These are phyloP conservation scores for Coboldia fuscipes DNA, from an alignment of 1,140 invertebrate species.

Conservation along the genomic window DNA sequence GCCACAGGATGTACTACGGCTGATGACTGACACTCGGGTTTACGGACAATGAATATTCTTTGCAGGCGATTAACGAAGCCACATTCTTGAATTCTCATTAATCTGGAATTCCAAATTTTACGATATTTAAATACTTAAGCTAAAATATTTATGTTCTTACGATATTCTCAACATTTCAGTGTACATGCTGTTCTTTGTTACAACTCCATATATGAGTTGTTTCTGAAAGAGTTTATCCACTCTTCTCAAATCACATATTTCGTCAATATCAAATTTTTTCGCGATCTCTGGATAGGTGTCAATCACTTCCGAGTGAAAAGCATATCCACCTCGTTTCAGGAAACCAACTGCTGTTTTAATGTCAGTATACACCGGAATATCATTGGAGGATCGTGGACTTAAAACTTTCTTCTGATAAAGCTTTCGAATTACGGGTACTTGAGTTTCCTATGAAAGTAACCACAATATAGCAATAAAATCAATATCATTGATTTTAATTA, in stretches of 20 bases:
- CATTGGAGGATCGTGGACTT: conserved; percentile 6
- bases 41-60: too few relatives aligned
- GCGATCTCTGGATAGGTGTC: conserved; percentile 17
- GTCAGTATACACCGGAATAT: conserved; percentile 11
- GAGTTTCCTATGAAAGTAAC: neutral
- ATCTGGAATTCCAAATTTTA: too few relatives aligned
- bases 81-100: too few relatives aligned
- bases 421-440: conserved; percentile 3
- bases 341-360: conserved; percentile 15
- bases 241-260: conserved; percentile 15
- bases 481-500: neutral
- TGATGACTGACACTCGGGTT: too few relatives aligned
- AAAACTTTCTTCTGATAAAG: conserved; percentile 11
- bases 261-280: conserved; percentile 13
- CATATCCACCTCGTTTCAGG: conserved; percentile 12
- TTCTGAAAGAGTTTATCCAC: conserved; percentile 13
- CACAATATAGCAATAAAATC: neutral
- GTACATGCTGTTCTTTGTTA: conserved; percentile 16
- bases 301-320: conserved; percentile 18
- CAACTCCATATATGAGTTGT: conserved; percentile 13
- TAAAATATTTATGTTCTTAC: too few relatives aligned
- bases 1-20: too few relatives aligned
- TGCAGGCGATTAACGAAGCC: too few relatives aligned
- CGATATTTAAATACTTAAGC: too few relatives aligned
- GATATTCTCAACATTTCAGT: conserved; percentile 13